A percentile compares a stretch with the other conserved stretches of the same genome.
phyloP scores from a whole-genome alignment of 1,140 invertebrate genomes.

The Temnothorax longispinosus region DNA sequence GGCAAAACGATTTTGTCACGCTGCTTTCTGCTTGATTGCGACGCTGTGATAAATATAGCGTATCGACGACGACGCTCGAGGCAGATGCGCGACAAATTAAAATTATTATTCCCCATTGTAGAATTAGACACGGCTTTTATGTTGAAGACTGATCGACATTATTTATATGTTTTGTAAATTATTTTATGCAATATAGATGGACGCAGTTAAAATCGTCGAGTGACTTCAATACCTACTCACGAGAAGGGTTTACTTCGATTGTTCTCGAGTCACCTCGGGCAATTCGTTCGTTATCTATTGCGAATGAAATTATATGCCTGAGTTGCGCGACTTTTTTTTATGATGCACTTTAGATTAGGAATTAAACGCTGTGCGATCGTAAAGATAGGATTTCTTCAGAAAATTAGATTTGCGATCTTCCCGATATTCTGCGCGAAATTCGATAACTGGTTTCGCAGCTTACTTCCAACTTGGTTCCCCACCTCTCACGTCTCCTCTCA shows the following conservation, averaged over 20 bases:
- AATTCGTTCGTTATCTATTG: not conserved
- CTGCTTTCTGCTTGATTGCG: slow-evolving; percentile 45
- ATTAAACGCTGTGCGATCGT: not conserved
- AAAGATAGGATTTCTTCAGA: slow-evolving; percentile 18
- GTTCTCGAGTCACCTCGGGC: not conserved
- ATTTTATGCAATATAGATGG: not conserved
- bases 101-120: not conserved
- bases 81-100: not conserved
- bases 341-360: not conserved
- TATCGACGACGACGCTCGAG: not conserved
- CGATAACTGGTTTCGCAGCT: slow-evolving; percentile 39
- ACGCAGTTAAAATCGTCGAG: not conserved
- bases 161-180: not conserved
- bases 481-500: not conserved
- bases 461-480: not conserved
- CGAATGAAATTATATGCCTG: slow-evolving; percentile 19
- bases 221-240: not conserved
- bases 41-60: not conserved
- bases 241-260: not conserved
- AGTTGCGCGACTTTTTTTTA: not conserved
- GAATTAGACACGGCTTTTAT: not conserved
- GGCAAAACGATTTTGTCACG: slow-evolving; percentile 56
- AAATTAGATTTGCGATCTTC: slow-evolving; percentile 10
- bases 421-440: slow-evolving; percentile 24
- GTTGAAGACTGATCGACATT: not conserved